phyloP scores from a whole-genome alignment of 2,797 vertebrate species.

The Hyperoplus lanceolatus region DNA sequence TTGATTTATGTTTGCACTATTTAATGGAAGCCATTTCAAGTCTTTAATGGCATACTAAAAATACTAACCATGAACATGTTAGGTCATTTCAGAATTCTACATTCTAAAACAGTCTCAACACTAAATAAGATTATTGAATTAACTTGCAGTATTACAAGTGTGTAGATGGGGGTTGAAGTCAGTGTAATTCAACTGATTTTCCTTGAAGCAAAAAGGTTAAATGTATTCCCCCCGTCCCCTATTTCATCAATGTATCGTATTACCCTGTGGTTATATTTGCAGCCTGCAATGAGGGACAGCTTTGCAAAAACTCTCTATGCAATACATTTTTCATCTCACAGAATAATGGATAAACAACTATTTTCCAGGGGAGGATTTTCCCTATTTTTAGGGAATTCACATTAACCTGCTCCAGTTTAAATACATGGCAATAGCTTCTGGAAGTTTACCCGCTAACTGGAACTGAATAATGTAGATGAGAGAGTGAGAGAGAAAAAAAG shows the following conservation, averaged over 20 bases:
- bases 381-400: conserved; percentile 42
- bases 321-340: conserved; percentile 38
- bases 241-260: conserved; percentile 20
- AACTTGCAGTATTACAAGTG: neutral
- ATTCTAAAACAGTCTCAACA: no score
- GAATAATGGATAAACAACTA: conserved; percentile 48
- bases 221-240: no score
- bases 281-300: neutral
- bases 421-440: conserved; percentile 55
- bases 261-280: conserved; percentile 8
- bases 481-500: conserved; percentile 31
- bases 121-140: no score
- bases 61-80: neutral
- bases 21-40: conserved; percentile 3
- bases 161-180: neutral
- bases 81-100: neutral
- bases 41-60: neutral
- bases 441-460: conserved; percentile 69
- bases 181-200: neutral
- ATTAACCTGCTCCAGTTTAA: conserved; percentile 60
- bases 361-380: conserved; percentile 41
- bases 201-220: conserved; percentile 13
- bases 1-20: conserved; percentile 30
- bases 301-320: neutral
- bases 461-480: conserved; percentile 69